Evolutionary conservation across 2,888 invertebrate genomes (phyloP), one percentile per base, ranked within the genome.

Genomic region (Polyploca ridens): DNA sequence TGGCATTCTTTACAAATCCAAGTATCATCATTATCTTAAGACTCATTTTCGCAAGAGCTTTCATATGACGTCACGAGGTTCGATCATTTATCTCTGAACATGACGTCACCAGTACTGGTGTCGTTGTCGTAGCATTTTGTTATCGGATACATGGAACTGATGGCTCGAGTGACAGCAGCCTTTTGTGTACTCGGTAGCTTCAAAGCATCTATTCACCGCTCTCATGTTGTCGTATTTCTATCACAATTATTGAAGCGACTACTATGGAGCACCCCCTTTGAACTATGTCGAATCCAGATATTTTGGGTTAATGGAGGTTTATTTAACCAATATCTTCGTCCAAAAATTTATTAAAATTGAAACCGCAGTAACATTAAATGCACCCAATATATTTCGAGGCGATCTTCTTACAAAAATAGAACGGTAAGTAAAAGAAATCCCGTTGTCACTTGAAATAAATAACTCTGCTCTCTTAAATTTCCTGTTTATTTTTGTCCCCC

Each of bases 391-490:
- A 41, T 41, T 61, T 61, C 41, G 19, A 35, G 58, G 14, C 66
- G 64, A 66, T 66, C 64, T 63, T 54, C 38, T 62, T 61, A 68
- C 74, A 73, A 71, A 81, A 89, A 90, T 88, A 90, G 87, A 83
- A 64, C 83, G 84, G 83, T 86, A 87, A 87, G 87, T 81, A 82
- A 85, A 87, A 77, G 83, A 87, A 86, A 84, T 86, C 83, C 84
- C 79, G 85, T 79, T 90, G 91, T 90, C 90, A 87, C 89, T 86
- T 87, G 83, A 88, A 89, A 91, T 91, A 90, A 89, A 91, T 90
- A 89, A 83, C 82, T 78, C 81, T 75, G 75, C 80, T 86, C 87
- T 84, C 88, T 88, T 85, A 87, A 86, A 88, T 90, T 88, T 90
- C 88, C 84, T 81, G 90, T 87, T 87, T 92, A 92, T 92, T 93